These are phyloP conservation scores for Gymnoscopelus microlampas DNA, from an alignment of 2,797 vertebrate genomes.

Conservation along the genomic window DNA sequence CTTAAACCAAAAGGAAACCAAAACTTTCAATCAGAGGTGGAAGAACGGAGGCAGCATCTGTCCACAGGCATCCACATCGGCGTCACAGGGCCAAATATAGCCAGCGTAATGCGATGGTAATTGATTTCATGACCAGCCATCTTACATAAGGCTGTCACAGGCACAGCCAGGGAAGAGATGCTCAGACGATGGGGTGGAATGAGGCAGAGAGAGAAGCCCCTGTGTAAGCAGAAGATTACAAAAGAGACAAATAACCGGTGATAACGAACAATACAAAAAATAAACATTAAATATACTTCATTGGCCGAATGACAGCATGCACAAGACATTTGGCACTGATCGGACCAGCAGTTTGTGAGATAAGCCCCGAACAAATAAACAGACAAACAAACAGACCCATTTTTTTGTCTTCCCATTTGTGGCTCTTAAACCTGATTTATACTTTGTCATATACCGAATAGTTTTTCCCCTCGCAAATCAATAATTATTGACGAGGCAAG, in stretches of 20 bases:
- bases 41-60: conserved; percentile 15
- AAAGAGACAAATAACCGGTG: background rate
- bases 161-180: background rate
- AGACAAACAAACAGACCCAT: no score
- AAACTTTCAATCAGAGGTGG: conserved; percentile 3
- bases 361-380: no score
- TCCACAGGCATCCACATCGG: conserved; percentile 34
- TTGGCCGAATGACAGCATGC: no score
- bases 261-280: no score
- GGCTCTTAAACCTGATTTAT: no score
- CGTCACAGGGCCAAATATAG: conserved; percentile 60
- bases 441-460: no score
- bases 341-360: no score
- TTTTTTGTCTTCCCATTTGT: no score
- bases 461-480: no score
- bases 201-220: conserved; percentile 24
- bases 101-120: conserved; percentile 48
- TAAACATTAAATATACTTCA: no score
- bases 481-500: no score
- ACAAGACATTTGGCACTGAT: no score
- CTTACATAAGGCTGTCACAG: conserved; percentile 56
- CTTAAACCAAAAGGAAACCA: background rate
- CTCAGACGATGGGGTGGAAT: conserved; percentile 8
- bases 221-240: background rate
- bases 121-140: conserved; percentile 64